A percentile compares a stretch with the other conserved stretches of the same genome.
phyloP scores from a whole-genome alignment of 2,113 vertebrate genomes.

The Austrofundulus limnaeus region DNA sequence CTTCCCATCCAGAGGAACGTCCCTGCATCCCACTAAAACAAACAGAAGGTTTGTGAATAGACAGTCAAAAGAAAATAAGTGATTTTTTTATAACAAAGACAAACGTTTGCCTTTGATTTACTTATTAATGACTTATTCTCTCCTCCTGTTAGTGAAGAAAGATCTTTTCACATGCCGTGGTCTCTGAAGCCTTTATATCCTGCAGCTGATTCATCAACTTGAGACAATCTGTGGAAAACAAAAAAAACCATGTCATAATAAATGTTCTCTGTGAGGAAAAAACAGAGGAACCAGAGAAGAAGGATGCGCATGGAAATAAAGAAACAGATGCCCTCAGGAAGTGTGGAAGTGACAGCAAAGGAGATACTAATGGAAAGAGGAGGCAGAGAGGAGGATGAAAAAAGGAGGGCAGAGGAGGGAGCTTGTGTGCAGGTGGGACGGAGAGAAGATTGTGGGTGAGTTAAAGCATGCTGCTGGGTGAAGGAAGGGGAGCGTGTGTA shows the following conservation, averaged over 20 bases:
- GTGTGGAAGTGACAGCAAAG: slow-evolving; percentile 56
- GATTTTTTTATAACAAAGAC: not conserved
- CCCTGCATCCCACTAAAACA: slow-evolving; percentile 25
- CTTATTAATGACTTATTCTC: slow-evolving; percentile 31
- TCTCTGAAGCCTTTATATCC: slow-evolving; percentile 6
- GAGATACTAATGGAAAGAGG: slow-evolving; percentile 35
- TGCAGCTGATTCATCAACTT: slow-evolving; percentile 9
- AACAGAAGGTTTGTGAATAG: slow-evolving; percentile 33
- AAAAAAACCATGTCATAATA: slow-evolving; percentile 1
- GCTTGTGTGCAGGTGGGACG: slow-evolving; percentile 52
- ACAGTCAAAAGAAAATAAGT: slow-evolving; percentile 18
- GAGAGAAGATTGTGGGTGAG: slow-evolving; percentile 49
- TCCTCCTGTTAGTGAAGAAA: slow-evolving; percentile 1
- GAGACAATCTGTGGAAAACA: slow-evolving; percentile 1
- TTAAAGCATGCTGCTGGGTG: slow-evolving; percentile 18
- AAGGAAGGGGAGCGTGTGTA: not conserved
- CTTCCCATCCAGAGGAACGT: slow-evolving; percentile 29
- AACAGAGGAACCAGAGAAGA: slow-evolving; percentile 9
- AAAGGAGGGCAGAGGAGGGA: slow-evolving; percentile 6
- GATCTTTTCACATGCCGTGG: slow-evolving; percentile 1
- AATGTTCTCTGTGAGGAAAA: slow-evolving; percentile 12
- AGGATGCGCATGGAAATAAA: slow-evolving; percentile 17
- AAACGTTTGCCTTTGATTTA: slow-evolving; percentile 18
- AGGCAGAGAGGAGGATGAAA: slow-evolving; percentile 5
- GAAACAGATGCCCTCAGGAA: slow-evolving; percentile 51